These are phyloP conservation scores for Petrolisthes manimaculis DNA, from an alignment of 2,888 invertebrate genomes.

Conservation along the genomic window DNA sequence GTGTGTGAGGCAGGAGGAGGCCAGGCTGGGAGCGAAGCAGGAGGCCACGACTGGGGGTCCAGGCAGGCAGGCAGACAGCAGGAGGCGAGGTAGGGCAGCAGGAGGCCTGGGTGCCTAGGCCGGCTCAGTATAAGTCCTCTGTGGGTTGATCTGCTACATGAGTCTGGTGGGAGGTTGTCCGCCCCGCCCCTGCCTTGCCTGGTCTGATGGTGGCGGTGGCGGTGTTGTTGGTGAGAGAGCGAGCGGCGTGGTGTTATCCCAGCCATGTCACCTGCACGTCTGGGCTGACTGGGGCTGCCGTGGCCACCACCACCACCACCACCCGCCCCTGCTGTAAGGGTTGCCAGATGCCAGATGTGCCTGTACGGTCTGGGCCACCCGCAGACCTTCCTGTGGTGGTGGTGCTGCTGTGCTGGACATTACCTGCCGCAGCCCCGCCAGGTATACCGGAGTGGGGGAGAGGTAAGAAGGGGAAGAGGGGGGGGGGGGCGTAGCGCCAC, in stretches of 20 bases:
- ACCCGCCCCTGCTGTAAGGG: slow-evolving; percentile 8
- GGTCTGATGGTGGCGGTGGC: slow-evolving; percentile 15
- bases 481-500: neutral
- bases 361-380: slow-evolving; percentile 7
- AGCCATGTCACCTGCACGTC: slow-evolving; percentile 58
- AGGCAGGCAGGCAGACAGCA: neutral
- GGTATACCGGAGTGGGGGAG: neutral
- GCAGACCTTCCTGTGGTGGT: slow-evolving; percentile 19
- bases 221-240: no score
- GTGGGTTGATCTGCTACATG: no score
- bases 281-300: no score
- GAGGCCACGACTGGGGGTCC: neutral
- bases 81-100: neutral
- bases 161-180: no score
- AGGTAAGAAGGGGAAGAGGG: slow-evolving; percentile 1
- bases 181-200: no score
- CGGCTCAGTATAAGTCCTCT: no score
- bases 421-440: slow-evolving; percentile 16
- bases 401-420: neutral
- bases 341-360: slow-evolving; percentile 49
- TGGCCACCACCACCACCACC: slow-evolving; percentile 24
- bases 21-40: neutral
- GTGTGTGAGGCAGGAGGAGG: neutral
- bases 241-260: slow-evolving; percentile 26
- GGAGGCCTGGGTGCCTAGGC: neutral